Percentiles rank a stretch among this genome's conserved stretches.
These are phyloP conservation scores for Pedetes capensis DNA, from an alignment of 2,113 vertebrate genomes.

Conservation along the genomic window DNA sequence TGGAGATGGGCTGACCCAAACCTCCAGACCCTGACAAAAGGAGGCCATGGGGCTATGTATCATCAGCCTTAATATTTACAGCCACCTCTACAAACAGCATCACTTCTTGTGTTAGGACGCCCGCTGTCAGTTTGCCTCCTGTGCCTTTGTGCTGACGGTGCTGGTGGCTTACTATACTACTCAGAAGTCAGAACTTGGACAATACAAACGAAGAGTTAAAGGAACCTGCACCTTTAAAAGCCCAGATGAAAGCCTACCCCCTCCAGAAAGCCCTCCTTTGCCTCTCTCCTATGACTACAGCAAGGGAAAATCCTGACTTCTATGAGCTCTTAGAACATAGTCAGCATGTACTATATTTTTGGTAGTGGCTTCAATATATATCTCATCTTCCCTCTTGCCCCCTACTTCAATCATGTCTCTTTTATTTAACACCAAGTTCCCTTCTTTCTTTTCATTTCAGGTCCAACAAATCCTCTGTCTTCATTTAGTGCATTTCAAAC, in stretches of 20 bases:
- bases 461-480: not conserved
- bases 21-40: slow-evolving; percentile 55
- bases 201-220: not conserved
- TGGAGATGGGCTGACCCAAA: slow-evolving; percentile 13
- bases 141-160: not conserved
- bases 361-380: not conserved
- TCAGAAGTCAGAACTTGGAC: not conserved
- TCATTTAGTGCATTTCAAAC: slow-evolving; percentile 25
- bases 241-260: not conserved
- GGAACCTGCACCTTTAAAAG: not conserved
- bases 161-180: not conserved
- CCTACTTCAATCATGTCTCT: not conserved
- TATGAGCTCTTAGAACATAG: not conserved
- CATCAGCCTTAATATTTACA: slow-evolving; percentile 46
- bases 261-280: not conserved
- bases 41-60: not conserved
- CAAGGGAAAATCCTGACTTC: not conserved
- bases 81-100: not conserved
- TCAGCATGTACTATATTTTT: not conserved
- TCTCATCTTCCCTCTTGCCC: not conserved
- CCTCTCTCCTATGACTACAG: not conserved
- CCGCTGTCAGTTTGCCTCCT: not conserved
- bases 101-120: not conserved
- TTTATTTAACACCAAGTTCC: not conserved
- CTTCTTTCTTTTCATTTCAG: not conserved